Base-by-base conservation (phyloP, 2,888 invertebrate species). In the Isoperla grammatica region DNA sequence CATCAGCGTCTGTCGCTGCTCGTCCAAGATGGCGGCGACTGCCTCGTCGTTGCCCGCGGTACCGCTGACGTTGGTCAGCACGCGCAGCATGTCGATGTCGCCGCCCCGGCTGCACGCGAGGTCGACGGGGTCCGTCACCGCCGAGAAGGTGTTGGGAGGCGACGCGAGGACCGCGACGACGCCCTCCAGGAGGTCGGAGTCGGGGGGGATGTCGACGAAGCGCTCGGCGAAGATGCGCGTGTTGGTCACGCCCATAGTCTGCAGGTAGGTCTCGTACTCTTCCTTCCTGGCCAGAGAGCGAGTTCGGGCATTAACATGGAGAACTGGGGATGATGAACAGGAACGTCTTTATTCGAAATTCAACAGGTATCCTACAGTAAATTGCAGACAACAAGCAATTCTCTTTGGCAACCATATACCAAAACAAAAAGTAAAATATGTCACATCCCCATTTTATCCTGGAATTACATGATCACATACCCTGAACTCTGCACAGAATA, bases 81-180 rank as follows among this genome's bases (percentile, higher is more conserved):
- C 82, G 77, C 90, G 87, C 54, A 91, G 75, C 80, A 90, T 85
- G 11, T 82, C 79, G 5, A 87, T 74, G 71, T 90, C 90, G 0
- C 90, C 90, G 1, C 88, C 90, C 35, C 90, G 79, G 87, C 61
- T 69, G 67, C 60, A 66, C 85, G 86, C 67, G 86, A 88, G n/a
- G 86, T 75, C 74, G 6, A 76, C 73, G 23, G 57, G 67, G 71
- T 90, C 89, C 0, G 79, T 79, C 20, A 90, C 85, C 0, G 88
- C 88, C 0, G 88, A 88, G 69, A 88, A 90, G 0, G 89, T 89
- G 70, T 88, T 90, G 0, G 89, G 88, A 0, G 91, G 90, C 0
- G 87, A 86, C 1, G 88, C 90, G 65, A 84, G 78, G 1, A 86
- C 78, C 0, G 83, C 81, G 1, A 84, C 83, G 0, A 63, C 63